Evolutionary conservation across 1,140 invertebrate genomes (phyloP), one percentile per base, ranked within the genome.

Genomic region (Drosophila arizonae): DNA sequence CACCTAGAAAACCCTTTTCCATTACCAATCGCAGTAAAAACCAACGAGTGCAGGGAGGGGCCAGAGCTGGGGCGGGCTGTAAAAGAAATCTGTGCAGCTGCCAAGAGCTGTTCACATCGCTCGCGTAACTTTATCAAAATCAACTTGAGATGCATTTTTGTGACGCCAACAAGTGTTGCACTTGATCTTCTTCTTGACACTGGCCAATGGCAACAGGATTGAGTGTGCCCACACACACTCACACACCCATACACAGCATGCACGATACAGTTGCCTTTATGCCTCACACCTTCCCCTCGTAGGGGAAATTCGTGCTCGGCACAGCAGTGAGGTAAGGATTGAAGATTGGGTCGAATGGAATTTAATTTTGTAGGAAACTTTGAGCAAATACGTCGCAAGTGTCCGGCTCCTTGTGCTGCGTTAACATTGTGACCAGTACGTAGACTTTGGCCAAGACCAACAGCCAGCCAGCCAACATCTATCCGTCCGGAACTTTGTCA

Each of bases 111-210:
- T 56, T 50, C 50, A 50, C 71, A 73, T 58, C 56, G 66, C 64
- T 63, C 52, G 30, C 60, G 54, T 57, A 73, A 68, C 57, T 63
- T 64, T 63, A 71, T 72, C 76, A 76, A 72, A 79, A 69, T 76
- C 68, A 65, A 64, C 64, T 79, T 73, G 64, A 76, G 61, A 73
- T 76, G 63, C 62, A 78, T 79, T 79, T 79, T 70, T 81, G 77
- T 77, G 84, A 84, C 79, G 73, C 84, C 84, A 79, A 80, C 79
- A 87, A 87, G 84, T 88, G 84, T 79, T 76, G 70, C 84, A 88
- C 84, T 87, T 84, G 84, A 87, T 87, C 70, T 74, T 88, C 71
- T 79, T 77, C 79, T 79, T 82, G 72, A 71, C 76, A 81, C 82
- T 79, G 58, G 46, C 64, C 64, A 78, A 61, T 71, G 62, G 54